These are phyloP conservation scores for Alectura lathami DNA, from an alignment of 2,113 vertebrate genomes.

Conservation along the genomic window DNA sequence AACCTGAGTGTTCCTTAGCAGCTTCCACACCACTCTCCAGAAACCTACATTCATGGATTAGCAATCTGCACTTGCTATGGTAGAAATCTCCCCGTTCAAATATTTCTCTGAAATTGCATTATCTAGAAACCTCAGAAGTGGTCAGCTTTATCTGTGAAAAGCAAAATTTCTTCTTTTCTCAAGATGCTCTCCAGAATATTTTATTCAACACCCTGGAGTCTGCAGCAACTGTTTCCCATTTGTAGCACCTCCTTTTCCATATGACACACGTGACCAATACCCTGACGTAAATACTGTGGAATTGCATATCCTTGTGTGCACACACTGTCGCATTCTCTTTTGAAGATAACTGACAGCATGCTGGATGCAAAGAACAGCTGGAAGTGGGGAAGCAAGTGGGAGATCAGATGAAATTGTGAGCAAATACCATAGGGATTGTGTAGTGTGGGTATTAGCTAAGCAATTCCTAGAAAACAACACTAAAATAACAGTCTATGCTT, in stretches of 20 bases:
- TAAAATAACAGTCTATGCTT: background rate
- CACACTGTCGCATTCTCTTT: slow-evolving; percentile 20
- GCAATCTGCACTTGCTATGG: background rate
- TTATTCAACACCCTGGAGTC: background rate
- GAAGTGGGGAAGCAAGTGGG: background rate
- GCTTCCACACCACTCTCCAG: background rate
- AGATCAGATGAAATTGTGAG: slow-evolving; percentile 15
- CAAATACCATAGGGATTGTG: background rate
- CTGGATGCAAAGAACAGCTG: slow-evolving; percentile 38
- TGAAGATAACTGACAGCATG: slow-evolving; percentile 43
- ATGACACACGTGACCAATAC: background rate
- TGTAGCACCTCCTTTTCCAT: slow-evolving; percentile 4
- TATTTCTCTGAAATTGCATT: background rate
- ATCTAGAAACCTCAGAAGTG: background rate
- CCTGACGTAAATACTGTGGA: slow-evolving; percentile 16
- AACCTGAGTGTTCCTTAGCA: background rate
- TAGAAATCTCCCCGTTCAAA: background rate
- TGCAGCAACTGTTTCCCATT: slow-evolving; percentile 31
- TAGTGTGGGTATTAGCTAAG: slow-evolving; percentile 1
- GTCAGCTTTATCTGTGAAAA: background rate
- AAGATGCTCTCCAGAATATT: background rate
- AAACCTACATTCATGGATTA: background rate
- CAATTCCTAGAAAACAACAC: slow-evolving; percentile 33
- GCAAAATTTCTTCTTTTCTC: background rate
- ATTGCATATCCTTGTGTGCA: background rate